These are phyloP conservation scores for Hemistola chrysoprasaria DNA, from an alignment of 2,888 invertebrate genomes.

Conservation along the genomic window DNA sequence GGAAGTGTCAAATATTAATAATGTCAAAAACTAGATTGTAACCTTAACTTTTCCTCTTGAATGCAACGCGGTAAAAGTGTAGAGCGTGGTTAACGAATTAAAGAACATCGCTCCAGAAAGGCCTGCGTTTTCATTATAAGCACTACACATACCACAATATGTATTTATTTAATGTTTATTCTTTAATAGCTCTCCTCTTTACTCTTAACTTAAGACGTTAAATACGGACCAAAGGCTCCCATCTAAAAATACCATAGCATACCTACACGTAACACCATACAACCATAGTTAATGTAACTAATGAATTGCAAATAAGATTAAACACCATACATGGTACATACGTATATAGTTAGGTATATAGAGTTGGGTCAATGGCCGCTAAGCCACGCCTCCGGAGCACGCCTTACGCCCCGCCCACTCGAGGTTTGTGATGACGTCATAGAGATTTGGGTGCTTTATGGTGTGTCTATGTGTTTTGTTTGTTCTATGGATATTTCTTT, in stretches of 20 bases:
- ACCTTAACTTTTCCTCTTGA: no score
- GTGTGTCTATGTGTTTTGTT: not conserved
- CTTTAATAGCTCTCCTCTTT: no score
- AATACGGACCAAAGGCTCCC: not conserved
- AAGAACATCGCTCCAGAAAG: no score
- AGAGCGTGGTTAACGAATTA: no score
- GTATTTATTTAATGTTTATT: no score
- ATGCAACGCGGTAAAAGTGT: no score
- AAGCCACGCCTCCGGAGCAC: conserved; percentile 60
- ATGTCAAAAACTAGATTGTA: no score
- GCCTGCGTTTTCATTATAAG: no score
- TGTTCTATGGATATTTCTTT: no score
- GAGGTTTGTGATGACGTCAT: conserved; percentile 41
- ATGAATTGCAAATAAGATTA: conserved; percentile 67
- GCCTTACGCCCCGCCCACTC: conserved; percentile 63
- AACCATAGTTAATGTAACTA: conserved; percentile 32
- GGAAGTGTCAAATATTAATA: no score
- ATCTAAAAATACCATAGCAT: conserved; percentile 23
- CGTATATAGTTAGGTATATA: conserved; percentile 33
- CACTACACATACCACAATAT: no score
- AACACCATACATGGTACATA: conserved; percentile 41
- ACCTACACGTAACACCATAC: conserved; percentile 14
- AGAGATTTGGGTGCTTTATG: conserved; percentile 15
- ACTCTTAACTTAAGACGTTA: no score
- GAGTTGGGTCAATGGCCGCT: conserved; percentile 54